Percentiles rank a stretch among this genome's conserved stretches.
Evolutionary conservation across 2,113 vertebrate species (phyloP).

Genomic region (Neopipo cinnamomea): DNA sequence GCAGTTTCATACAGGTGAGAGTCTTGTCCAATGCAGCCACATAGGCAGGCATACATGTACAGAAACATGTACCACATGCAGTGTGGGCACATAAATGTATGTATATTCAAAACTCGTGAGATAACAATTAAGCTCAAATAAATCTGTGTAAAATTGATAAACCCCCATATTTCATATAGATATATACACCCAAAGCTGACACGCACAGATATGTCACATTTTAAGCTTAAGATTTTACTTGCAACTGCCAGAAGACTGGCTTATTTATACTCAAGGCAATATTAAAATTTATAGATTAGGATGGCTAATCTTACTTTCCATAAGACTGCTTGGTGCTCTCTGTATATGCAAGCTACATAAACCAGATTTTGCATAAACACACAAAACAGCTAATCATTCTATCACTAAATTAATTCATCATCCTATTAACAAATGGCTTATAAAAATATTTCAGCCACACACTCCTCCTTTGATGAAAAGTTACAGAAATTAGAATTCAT

Average conservation of each 20-base stretch:
- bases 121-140: neutral
- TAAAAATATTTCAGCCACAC: neutral
- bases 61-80: neutral
- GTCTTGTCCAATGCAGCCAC: neutral
- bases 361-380: neutral
- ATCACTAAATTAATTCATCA: neutral
- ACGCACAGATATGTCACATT: neutral
- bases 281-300: neutral
- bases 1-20: neutral
- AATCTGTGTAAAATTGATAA: neutral
- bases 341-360: neutral
- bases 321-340: neutral
- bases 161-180: accelerated
- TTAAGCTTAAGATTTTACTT: neutral
- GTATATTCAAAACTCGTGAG: neutral
- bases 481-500: neutral
- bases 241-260: neutral
- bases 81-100: neutral
- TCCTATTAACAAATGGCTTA: neutral
- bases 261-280: neutral
- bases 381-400: neutral
- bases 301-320: neutral
- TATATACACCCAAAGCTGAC: neutral
- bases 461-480: neutral
- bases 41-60: too few relatives aligned